Evolutionary conservation across 1,140 invertebrate species (phyloP), one percentile per base, ranked within the genome.

Genomic region (Chlorops oryzae): DNA sequence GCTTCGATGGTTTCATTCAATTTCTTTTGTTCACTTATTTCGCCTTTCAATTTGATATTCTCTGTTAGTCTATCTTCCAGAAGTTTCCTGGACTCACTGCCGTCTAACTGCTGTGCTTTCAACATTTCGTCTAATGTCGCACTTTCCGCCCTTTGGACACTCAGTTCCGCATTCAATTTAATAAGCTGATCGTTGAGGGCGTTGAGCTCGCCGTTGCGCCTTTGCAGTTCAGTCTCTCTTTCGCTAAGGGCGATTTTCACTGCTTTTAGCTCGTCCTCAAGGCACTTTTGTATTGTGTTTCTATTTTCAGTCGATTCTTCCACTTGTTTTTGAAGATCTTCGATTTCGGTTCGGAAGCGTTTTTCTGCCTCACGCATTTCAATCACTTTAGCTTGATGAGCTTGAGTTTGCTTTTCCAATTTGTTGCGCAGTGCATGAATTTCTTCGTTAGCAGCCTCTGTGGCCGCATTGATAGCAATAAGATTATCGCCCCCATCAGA

Each of bases 1-100:
- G 91, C 88, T 57, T 93, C 89, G 42, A 92, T 61, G 57, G 85
- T 82, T 23, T 54, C 35, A 7, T 50, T 15, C 2, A 50, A 23
- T 5, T 48, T 45, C 22, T 53, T 45, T n/a, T 61, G 50, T 38
- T 68, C 63, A n/a, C 47, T 51, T 22, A 50, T 32, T 15, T 50
- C 45, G 2, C 37, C 22, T 24, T 51, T 42, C 1, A 58, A 47
- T 27, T 58, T 47, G n/a, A 42, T 27, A 5, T 34, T 24, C 23
- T 57, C 50, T n/a, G 27, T 20, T 2, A 27, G 35, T 6, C 38
- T 43, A 44, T 50, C 37, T 13, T 56, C 48, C 2, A 59, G 13
- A 25, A 53, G 28, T 0, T 2, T 47, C 25, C 51, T 59, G 40
- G 17, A 54, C 27, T 41, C 37, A 9, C 18, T 43, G 18, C 41